Conservation (phyloP, 2,888 invertebrate species). For the Drosophila birchii region DNA sequence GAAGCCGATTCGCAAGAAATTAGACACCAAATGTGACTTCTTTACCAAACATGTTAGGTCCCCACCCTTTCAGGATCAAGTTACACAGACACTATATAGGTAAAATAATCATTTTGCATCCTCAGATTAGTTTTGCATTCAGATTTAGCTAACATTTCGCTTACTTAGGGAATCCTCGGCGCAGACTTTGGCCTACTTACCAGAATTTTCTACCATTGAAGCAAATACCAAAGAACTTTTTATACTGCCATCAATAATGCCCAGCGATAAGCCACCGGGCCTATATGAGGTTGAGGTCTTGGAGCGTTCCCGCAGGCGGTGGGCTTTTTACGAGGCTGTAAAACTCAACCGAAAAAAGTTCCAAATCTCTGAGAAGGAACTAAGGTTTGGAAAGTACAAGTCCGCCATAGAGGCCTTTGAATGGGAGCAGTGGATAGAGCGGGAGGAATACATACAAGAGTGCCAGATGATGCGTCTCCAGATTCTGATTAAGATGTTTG, state of each 20-base stretch:
- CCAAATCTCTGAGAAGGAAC: conserved; percentile 85
- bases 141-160: not conserved
- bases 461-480: conserved; percentile 89
- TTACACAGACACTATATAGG: conserved; percentile 83
- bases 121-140: not conserved
- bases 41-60: conserved; percentile 52
- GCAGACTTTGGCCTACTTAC: conserved; percentile 82
- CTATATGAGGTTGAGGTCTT: conserved; percentile 86
- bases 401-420: conserved; percentile 91
- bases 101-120: conserved; percentile 30
- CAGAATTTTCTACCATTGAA: conserved; percentile 64
- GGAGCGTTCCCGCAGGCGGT: conserved; percentile 88
- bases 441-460: conserved; percentile 91
- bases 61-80: conserved; percentile 67
- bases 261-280: conserved; percentile 79
- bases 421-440: conserved; percentile 92
- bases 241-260: conserved; percentile 75
- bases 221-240: conserved; percentile 77
- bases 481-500: conserved; percentile 86
- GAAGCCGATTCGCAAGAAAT: conserved; percentile 41
- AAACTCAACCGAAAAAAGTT: conserved; percentile 85
- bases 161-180: conserved; percentile 82
- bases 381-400: conserved; percentile 83
- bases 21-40: conserved; percentile 58
- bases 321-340: conserved; percentile 87